phyloP scores from a whole-genome alignment of 1,140 invertebrate genomes.

The Panagrolaimus sp. region DNA sequence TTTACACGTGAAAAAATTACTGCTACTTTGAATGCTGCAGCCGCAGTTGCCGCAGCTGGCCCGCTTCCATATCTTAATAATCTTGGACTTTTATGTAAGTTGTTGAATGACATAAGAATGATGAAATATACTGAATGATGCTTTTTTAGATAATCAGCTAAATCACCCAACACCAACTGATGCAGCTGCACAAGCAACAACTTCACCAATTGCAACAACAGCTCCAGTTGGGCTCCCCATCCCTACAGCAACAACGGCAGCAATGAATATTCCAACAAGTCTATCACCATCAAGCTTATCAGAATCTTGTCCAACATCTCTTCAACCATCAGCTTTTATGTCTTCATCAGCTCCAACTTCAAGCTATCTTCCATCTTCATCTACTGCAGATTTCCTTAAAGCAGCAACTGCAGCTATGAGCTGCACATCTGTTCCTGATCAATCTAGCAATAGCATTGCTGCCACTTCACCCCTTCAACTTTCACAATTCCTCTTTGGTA shows the following conservation, averaged over 20 bases:
- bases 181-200: too few relatives aligned
- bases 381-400: neutral
- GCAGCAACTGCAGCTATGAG: neutral
- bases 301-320: neutral
- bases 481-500: neutral
- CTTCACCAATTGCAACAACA: too few relatives aligned
- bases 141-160: constrained; percentile 6
- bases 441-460: neutral
- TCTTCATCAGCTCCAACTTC: neutral
- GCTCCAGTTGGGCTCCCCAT: too few relatives aligned
- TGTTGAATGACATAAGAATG: too few relatives aligned
- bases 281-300: neutral
- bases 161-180: neutral
- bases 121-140: too few relatives aligned
- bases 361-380: neutral
- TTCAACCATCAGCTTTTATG: neutral
- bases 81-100: constrained; percentile 29
- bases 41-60: constrained; percentile 25
- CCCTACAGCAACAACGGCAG: neutral
- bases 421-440: neutral
- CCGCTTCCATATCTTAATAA: constrained; percentile 7
- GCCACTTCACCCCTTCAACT: neutral
- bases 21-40: constrained; percentile 27
- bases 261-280: neutral
- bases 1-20: constrained; percentile 37